These are phyloP conservation scores for Cryptomyrus ogoouensis DNA, from an alignment of 2,113 vertebrate species.

Conservation along the genomic window DNA sequence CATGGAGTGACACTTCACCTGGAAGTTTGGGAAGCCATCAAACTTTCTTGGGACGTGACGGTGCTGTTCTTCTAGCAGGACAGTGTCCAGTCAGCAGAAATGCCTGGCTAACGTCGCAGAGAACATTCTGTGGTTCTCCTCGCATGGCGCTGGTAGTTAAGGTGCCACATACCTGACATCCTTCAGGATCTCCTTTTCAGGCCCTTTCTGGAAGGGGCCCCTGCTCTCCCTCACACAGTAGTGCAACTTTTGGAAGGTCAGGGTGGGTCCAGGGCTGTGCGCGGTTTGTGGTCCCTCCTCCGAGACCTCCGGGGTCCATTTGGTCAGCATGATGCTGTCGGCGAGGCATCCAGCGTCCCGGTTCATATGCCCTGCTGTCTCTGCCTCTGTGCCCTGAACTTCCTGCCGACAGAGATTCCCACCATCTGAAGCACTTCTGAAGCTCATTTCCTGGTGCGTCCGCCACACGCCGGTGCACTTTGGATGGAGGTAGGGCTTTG, in stretches of 20 bases:
- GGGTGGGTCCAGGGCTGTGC: conserved; percentile 46
- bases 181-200: conserved; percentile 55
- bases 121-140: not conserved
- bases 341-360: not conserved
- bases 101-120: not conserved
- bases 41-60: not conserved
- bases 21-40: not conserved
- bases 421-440: not conserved
- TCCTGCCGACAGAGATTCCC: not conserved
- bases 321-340: not conserved
- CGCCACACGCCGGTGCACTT: not conserved
- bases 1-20: not conserved
- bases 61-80: not conserved
- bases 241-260: conserved; percentile 55
- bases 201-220: conserved; percentile 35
- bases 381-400: not conserved
- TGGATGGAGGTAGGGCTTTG: not conserved
- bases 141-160: too few relatives aligned
- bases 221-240: conserved; percentile 50
- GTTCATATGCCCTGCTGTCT: not conserved
- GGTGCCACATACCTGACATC: conserved; percentile 52
- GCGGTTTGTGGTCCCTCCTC: not conserved
- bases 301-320: not conserved
- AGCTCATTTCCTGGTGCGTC: not conserved
- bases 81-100: not conserved